Evolutionary conservation across 2,888 invertebrate species (phyloP), one percentile per base, ranked within the genome.

Genomic region (Drosophila sordidula): DNA sequence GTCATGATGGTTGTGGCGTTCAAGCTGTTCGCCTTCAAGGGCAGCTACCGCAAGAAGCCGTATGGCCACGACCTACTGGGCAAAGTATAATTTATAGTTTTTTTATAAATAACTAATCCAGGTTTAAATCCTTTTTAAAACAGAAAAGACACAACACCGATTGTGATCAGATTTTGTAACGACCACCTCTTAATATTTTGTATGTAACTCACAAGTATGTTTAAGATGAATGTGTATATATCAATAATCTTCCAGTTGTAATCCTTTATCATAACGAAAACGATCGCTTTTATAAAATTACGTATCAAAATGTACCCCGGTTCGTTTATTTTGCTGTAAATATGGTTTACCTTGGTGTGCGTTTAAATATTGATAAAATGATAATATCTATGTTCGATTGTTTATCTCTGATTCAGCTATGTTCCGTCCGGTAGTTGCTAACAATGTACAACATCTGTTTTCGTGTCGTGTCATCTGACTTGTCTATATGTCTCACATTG

Each of bases 1-100:
- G 92, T 94, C 83, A 95, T 96, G 91, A 94, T 97, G 91, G 93
- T 96, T 82, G 90, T 96, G 89, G 95, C 96, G 75, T 95, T 96
- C 89, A 94, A 95, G 89, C 94, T 96, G 91, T 96, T 97, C 91
- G 93, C 96, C 79, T 94, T 90, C 18, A 91, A 90, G 63, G 90
- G 91, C 0, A 88, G 83, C 16, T 95, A 96, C 91, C 95, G 95
- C 90, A 96, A 95, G 92, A 96, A 95, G 92, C 92, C 94, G 81
- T 96, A 96, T 91, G 93, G 95, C 82, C 95, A 95, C 93, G 95
- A 95, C 90, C 90, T 94, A 73, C 92, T 95, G 82, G 95, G 95
- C 82, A 96, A 95, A 93, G 95, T 95, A 90, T 96, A 94, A 93
- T 52, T 51, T n/a, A 50, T 36, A 45, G 41, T 29, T 55, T 41